phyloP scores from a whole-genome alignment of 2,113 vertebrate genomes.

The Riparia riparia region DNA sequence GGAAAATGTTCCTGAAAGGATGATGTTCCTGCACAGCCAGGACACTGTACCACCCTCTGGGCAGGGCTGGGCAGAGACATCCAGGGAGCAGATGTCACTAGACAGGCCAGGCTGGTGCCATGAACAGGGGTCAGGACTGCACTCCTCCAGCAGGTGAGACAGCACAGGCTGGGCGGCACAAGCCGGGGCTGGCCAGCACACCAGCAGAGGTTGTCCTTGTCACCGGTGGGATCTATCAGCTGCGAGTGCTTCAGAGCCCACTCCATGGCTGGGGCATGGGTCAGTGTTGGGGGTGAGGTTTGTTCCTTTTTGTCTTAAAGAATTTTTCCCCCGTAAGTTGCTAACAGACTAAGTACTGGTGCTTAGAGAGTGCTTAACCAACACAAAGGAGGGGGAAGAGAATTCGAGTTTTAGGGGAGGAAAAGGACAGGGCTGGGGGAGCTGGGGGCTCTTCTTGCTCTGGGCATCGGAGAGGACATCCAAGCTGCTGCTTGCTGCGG shows the following conservation, averaged over 20 bases:
- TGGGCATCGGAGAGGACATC: no score
- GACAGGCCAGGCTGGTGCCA: neutral
- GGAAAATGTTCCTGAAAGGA: neutral
- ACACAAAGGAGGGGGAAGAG: no score
- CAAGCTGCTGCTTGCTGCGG: no score
- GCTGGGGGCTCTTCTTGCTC: no score
- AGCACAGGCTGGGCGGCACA: fast-evolving
- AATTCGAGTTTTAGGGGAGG: no score
- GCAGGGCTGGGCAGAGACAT: neutral
- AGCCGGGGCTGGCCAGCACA: neutral
- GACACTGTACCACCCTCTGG: neutral
- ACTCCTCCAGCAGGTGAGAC: neutral
- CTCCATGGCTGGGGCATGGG: neutral
- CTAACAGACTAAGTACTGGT: no score
- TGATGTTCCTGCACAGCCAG: neutral
- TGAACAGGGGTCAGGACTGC: neutral
- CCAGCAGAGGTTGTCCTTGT: neutral
- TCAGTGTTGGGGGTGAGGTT: no score
- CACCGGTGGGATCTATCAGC: neutral
- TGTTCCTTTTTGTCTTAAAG: no score
- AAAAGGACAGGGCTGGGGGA: no score
- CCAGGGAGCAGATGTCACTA: neutral
- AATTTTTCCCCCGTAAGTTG: no score
- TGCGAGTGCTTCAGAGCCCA: neutral
- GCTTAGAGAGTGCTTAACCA: no score